Evolutionary conservation across 53 echinoderm and acorn worm genomes (phyloP).

Genomic region (Paracentrotus lividus): DNA sequence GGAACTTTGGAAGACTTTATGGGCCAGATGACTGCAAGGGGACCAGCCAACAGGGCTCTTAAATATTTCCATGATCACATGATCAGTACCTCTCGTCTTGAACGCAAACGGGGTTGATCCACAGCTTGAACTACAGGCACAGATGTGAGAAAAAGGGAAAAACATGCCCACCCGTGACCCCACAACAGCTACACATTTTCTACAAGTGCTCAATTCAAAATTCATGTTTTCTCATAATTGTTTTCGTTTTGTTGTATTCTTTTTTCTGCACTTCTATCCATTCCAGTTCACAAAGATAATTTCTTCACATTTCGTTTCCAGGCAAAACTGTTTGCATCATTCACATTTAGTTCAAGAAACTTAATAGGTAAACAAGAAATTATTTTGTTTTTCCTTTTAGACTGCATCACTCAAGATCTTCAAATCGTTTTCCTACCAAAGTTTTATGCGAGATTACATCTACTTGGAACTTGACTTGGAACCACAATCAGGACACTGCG

Average conservation of each 20-base stretch:
- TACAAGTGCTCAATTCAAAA: too few species aligned
- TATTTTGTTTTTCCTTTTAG: too few species aligned
- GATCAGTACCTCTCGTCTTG: too few species aligned
- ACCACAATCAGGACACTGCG: not conserved
- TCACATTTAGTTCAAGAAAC: not conserved
- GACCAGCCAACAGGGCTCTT: too few species aligned
- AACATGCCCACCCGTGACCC: not conserved
- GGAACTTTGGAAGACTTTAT: too few species aligned
- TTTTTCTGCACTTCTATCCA: not conserved
- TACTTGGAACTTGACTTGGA: not conserved
- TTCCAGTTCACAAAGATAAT: not conserved
- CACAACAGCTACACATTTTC: slow-evolving; percentile 9
- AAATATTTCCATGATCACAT: too few species aligned
- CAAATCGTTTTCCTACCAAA: not conserved
- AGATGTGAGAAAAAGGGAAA: not conserved
- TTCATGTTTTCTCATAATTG: not conserved
- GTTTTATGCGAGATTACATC: not conserved
- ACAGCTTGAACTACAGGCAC: slow-evolving; percentile 15
- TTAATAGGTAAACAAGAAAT: not conserved
- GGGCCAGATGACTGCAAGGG: too few species aligned
- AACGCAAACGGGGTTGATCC: too few species aligned
- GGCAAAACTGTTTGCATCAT: not conserved
- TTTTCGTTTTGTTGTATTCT: not conserved
- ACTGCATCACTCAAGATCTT: not conserved
- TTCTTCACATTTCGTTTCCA: not conserved